Base-by-base conservation (phyloP, 2,888 invertebrate species). In the Capitulum mitella region DNA sequence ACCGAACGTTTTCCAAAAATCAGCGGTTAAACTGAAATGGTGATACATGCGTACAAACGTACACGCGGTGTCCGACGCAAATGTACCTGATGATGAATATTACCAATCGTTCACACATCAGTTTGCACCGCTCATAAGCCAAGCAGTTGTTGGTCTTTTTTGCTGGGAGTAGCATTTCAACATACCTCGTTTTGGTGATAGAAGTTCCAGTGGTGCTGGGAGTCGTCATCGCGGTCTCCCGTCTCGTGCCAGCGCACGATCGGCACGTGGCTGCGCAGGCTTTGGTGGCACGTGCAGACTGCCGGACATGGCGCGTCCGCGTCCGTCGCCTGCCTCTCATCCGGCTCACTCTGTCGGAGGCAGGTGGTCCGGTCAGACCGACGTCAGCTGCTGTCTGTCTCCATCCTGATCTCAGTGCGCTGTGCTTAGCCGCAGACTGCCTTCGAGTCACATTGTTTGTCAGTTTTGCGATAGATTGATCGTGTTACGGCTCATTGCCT, bases 271-370 rank as follows among this genome's bases (percentile, higher is more conserved):
- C 70, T 37, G 29, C 37, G 70, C 12, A 6, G 34, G 2, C 37
- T 70, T 22, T 37, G 70, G 37, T 70, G 70, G 37, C 70, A 70
- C 37, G 70, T 70, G 70, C 70, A 70, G 34, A 37, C 37, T 37
- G 37, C 37, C 22, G 70, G 70, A 19, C 70, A 70, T 37, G 22
- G 6, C 19, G 22, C 16, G 26, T 29, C 34, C 29, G 14, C 3
- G 16, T 29, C 5, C 64, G 14, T 16, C 34, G 37, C 1, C 70
- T 37, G 70, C 8, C 37, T 61, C 61, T 32, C 37, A 26, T 37
- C 34, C 26, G 70, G 70, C 70, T 70, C 70, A 37, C 70, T 37
- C 70, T 70, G 70, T 16, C n/a, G 19, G 1, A 51, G 19, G 51
- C 19, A 22, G 29, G 8, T 6, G 6, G 5, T 8, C n/a, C n/a